Percentiles rank a stretch among this genome's conserved stretches.
Evolutionary conservation across 2,113 vertebrate genomes (phyloP).

Genomic region (Cathartes aura): DNA sequence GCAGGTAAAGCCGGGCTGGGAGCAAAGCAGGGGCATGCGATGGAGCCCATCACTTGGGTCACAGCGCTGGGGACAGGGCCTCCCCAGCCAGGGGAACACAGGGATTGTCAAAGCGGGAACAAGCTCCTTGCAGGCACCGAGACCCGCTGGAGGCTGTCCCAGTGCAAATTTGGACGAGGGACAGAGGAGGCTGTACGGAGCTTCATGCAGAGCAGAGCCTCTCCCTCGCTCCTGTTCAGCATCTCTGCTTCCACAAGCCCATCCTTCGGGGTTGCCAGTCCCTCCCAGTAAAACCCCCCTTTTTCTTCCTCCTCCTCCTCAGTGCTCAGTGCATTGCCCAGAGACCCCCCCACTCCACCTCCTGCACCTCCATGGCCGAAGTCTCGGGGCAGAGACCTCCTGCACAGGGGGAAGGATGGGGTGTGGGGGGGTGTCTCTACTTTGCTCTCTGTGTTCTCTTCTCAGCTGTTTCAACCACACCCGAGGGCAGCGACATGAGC

Average conservation of each 20-base stretch:
- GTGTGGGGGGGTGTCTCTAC: fast-evolving
- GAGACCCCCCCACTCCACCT: not conserved
- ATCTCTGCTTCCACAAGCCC: not conserved
- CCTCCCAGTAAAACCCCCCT: not conserved
- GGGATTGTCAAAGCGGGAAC: not conserved
- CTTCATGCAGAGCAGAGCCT: not conserved
- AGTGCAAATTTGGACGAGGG: not conserved
- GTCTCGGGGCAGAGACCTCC: not conserved
- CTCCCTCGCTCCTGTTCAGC: fast-evolving
- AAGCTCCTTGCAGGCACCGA: not conserved
- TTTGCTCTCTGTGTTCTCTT: not conserved
- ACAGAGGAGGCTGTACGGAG: not conserved
- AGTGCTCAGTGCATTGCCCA: not conserved
- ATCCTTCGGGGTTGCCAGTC: not conserved
- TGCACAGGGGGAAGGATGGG: fast-evolving
- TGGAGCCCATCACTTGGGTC: not conserved
- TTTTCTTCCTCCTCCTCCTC: not conserved
- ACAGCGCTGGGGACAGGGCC: not conserved
- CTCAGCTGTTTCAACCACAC: not conserved
- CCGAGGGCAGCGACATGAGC: fast-evolving
- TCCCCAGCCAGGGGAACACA: not conserved
- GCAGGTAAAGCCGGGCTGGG: not conserved
- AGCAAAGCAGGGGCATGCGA: not conserved
- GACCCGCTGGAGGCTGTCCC: not conserved
- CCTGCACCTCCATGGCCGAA: not conserved